phyloP scores from a whole-genome alignment of 2,113 vertebrate species.

The Rhinichthys klamathensis region DNA sequence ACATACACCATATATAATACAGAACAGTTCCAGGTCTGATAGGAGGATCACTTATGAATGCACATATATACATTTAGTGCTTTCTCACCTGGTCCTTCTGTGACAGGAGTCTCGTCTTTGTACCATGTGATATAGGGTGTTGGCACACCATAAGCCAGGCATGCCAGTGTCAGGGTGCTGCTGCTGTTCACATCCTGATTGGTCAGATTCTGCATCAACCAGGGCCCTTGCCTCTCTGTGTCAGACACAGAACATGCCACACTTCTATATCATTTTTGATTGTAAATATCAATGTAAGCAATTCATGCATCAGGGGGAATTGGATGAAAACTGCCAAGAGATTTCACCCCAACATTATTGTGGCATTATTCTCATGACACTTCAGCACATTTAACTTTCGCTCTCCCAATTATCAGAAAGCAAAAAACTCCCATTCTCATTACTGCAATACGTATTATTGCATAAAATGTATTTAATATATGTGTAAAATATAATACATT shows the following conservation, averaged over 20 bases:
- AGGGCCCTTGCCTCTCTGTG: conserved; percentile 76
- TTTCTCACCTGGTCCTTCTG: conserved; percentile 81
- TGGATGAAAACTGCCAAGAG: background rate
- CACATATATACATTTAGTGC: background rate
- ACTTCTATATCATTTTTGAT: background rate
- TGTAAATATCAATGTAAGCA: background rate
- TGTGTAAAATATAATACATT: background rate
- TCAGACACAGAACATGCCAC: background rate
- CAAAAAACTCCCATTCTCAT: background rate
- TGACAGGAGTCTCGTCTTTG: conserved; percentile 79
- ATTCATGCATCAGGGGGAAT: background rate
- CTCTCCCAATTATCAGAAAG: background rate
- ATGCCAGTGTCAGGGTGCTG: conserved; percentile 82
- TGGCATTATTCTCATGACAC: background rate
- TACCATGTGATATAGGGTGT: conserved; percentile 79
- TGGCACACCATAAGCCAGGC: conserved; percentile 80
- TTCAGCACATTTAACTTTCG: background rate
- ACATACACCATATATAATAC: background rate
- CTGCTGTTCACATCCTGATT: conserved; percentile 87
- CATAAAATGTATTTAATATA: background rate
- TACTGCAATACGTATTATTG: background rate
- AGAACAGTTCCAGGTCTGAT: background rate
- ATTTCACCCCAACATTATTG: background rate
- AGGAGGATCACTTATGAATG: background rate
- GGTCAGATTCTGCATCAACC: conserved; percentile 83